Base-by-base conservation (phyloP, 2,797 vertebrate species). In the Toxotes lorentzi region DNA sequence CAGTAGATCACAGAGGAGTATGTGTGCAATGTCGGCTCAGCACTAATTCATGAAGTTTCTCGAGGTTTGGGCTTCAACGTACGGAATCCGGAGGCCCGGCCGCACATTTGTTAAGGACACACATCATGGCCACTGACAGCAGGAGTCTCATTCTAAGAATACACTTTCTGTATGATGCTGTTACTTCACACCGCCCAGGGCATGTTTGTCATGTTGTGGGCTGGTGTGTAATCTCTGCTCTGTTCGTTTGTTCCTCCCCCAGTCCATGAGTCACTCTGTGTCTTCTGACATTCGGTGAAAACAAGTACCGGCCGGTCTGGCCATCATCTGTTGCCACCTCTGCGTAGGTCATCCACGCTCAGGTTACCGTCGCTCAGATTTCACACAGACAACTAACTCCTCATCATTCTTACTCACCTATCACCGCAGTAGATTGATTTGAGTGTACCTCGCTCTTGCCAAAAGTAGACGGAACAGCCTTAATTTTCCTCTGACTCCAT, bases 1-100 rank as follows among this genome's bases (percentile, higher is more conserved):
- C 23, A 45, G 65, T 43, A 65, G 51, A 89, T 92, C 82, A 79
- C 59, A 50, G 30, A 21, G 27, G 4, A 48, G 64, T 24, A 76
- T 87, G 77, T 10, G 8, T n/a, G 56, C 79, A 56, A 73, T 78
- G 78, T 64, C 7, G 30, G 62, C 64, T 82, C 80, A 60, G 68
- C 70, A 41, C 78, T 79, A 84, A 90, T 91, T 90, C 78, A 73
- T 86, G 75, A 72, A 70, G 66, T 86, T 76, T 85, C 74, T 5
- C 57, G 7, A 51, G 86, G 68, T 72, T 92, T 47, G 54, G 70
- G 74, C 92, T 92, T 89, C 89, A 67, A 60, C 77, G 40, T 24
- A n/a, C 66, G 81, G 60, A 88, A 80, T 79, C 67, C 13, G 7
- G 68, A 79, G 62, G 58, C 73, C 66, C 30, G 11, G 66, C 68